These are phyloP conservation scores for Leucoraja erinaceus DNA, from an alignment of 2,113 vertebrate genomes.

Conservation along the genomic window DNA sequence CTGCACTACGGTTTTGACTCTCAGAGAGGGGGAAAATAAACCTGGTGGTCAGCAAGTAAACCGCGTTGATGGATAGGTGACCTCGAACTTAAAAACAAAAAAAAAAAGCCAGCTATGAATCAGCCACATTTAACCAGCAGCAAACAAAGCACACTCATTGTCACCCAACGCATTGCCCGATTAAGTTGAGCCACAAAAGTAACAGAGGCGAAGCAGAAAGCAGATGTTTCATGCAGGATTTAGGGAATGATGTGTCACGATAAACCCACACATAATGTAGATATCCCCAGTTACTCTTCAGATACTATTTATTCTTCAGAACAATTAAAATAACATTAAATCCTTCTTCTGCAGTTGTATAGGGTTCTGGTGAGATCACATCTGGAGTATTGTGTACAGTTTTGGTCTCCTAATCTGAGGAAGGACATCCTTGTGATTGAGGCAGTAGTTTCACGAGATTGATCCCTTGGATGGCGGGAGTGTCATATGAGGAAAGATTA, in stretches of 20 bases:
- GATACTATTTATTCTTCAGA: not conserved
- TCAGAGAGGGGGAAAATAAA: not conserved
- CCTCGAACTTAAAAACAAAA: conserved; percentile 11
- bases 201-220: conserved; percentile 45
- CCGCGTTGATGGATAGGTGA: not conserved
- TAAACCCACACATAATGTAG: conserved; percentile 40
- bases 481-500: no score
- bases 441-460: no score
- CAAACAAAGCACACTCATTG: conserved; percentile 25
- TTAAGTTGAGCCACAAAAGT: conserved; percentile 12
- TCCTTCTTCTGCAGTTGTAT: no score
- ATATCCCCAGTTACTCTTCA: not conserved
- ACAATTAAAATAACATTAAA: not conserved
- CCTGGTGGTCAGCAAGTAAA: not conserved
- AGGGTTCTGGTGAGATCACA: no score
- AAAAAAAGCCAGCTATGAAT: conserved; percentile 27
- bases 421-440: no score
- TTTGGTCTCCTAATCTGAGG: no score
- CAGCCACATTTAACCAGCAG: not conserved
- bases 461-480: no score
- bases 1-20: conserved; percentile 19
- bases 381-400: no score
- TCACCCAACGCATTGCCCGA: not conserved
- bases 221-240: conserved; percentile 53
- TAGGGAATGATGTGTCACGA: conserved; percentile 45